Evolutionary conservation across 92 coral and sea anemone genomes (phyloP).

Genomic region (Isaurus tuberculatus): DNA sequence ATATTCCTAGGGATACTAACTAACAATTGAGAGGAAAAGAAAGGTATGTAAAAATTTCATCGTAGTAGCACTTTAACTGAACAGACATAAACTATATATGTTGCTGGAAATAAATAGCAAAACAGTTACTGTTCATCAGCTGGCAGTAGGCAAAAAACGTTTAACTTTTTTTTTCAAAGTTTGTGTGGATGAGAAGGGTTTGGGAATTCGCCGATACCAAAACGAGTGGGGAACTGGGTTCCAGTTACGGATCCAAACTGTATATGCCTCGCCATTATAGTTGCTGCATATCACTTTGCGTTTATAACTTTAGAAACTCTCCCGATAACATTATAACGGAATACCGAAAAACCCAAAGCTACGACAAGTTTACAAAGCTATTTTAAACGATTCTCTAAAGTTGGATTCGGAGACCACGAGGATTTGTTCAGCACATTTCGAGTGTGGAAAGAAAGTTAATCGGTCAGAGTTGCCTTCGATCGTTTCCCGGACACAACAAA

Average conservation of each 20-base stretch:
- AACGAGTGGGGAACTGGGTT: constrained; percentile 28
- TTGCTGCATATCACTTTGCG: constrained; percentile 41
- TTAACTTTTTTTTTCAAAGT: too few relatives aligned
- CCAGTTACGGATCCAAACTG: constrained; percentile 23
- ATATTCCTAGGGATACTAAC: too few relatives aligned
- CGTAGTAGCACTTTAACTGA: too few relatives aligned
- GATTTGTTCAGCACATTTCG: constrained; percentile 44
- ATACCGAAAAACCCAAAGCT: constrained; percentile 34
- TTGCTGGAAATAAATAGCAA: too few relatives aligned
- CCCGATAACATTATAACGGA: constrained; percentile 40
- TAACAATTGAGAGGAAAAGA: too few relatives aligned
- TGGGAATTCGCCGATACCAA: neutral
- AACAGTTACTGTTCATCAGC: too few relatives aligned
- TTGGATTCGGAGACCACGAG: constrained; percentile 38
- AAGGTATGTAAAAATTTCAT: too few relatives aligned
- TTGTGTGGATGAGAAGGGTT: too few relatives aligned
- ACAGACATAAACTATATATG: too few relatives aligned
- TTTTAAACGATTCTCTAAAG: constrained; percentile 41
- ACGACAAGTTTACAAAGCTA: constrained; percentile 16
- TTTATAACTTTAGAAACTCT: constrained; percentile 41
- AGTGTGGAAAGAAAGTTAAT: constrained; percentile 45
- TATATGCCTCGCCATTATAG: constrained; percentile 16
- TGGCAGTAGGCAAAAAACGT: too few relatives aligned
- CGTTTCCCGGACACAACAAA: constrained; percentile 41
- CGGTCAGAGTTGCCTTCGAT: constrained; percentile 51